These are phyloP conservation scores for Temnothorax rugatulus DNA, from an alignment of 2,888 invertebrate genomes.

Conservation along the genomic window DNA sequence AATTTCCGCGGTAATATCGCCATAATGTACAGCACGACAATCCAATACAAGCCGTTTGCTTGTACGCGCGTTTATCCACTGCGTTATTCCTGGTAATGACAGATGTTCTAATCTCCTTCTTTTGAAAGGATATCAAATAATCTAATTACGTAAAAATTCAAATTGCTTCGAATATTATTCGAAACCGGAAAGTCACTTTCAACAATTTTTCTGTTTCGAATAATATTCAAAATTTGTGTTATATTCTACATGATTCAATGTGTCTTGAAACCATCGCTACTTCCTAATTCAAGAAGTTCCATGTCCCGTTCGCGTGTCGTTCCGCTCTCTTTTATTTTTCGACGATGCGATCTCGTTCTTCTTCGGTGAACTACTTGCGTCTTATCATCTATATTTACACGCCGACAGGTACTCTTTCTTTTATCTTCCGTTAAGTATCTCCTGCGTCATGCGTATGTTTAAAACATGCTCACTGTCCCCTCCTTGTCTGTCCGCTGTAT, in stretches of 20 bases:
- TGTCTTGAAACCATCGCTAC: background rate
- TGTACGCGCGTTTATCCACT: background rate
- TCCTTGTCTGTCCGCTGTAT: background rate
- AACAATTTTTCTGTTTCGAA: constrained; percentile 3
- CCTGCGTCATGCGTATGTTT: background rate
- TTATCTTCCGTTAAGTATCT: constrained; percentile 42
- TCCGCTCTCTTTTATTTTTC: constrained; percentile 6
- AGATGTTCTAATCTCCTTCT: background rate
- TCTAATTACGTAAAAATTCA: background rate
- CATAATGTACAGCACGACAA: background rate
- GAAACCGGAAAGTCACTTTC: background rate
- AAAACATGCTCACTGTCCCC: constrained; percentile 1
- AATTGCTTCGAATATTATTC: constrained; percentile 15
- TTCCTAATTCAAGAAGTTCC: background rate
- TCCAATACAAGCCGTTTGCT: background rate
- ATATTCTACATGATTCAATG: background rate
- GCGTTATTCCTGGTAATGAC: background rate
- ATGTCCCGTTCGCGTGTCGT: constrained; percentile 19
- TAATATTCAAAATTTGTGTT: background rate
- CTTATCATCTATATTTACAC: constrained; percentile 82
- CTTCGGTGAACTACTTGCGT: constrained; percentile 38
- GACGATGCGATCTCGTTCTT: constrained; percentile 35
- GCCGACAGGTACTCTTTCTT: constrained; percentile 64
- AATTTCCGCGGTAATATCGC: background rate
- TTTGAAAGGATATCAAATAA: background rate